phyloP scores from a whole-genome alignment of 2,888 invertebrate genomes.

The Carabus problematicus region DNA sequence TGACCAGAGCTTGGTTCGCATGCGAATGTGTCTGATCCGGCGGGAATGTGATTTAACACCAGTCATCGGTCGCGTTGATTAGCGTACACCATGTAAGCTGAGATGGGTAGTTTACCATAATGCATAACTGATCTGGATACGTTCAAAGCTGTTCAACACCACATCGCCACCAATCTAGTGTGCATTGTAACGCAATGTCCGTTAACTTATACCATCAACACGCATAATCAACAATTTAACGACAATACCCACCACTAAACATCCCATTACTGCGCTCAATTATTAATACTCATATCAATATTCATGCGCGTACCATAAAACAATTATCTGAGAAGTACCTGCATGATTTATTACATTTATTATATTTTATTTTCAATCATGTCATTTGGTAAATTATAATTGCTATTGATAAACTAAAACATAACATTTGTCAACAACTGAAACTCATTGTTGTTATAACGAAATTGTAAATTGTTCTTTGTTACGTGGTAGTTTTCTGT shows the following conservation, averaged over 20 bases:
- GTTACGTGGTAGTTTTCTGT: no score
- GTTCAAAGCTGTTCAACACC: slow-evolving; percentile 46
- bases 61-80: slow-evolving; percentile 56
- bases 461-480: no score
- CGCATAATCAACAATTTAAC: no score
- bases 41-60: slow-evolving; percentile 56
- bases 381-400: neutral
- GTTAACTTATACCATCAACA: no score
- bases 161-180: neutral
- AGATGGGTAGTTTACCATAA: slow-evolving; percentile 57
- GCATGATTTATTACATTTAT: neutral
- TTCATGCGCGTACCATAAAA: neutral
- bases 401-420: no score
- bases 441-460: no score
- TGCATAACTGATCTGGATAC: slow-evolving; percentile 53
- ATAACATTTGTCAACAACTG: no score
- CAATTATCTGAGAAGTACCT: neutral
- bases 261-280: no score
- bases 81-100: slow-evolving; percentile 56
- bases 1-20: slow-evolving; percentile 48
- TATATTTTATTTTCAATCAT: neutral
- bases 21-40: slow-evolving; percentile 54
- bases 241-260: no score
- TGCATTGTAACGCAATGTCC: neutral
- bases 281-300: neutral